Conservation (phyloP, 2,113 vertebrate species). For the Misgurnus mizolepis region DNA sequence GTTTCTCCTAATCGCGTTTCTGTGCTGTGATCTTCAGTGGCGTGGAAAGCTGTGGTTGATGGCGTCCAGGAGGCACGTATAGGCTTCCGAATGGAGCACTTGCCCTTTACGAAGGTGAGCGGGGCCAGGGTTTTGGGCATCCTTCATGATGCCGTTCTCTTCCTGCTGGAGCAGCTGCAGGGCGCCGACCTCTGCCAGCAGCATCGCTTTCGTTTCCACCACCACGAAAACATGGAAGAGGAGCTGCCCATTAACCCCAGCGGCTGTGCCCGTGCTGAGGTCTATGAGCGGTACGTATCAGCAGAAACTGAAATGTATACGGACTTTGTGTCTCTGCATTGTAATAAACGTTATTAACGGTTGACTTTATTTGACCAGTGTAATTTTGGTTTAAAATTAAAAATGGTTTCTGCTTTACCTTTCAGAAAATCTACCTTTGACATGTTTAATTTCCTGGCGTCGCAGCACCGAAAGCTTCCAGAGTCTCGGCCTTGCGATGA, state of each 20-base stretch:
- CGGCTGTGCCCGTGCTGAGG: constrained; percentile 83
- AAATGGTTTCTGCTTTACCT: not conserved
- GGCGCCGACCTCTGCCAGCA: constrained; percentile 80
- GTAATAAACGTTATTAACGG: not conserved
- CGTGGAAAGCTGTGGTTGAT: constrained; percentile 85
- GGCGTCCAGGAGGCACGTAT: constrained; percentile 85
- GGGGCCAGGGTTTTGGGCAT: constrained; percentile 84
- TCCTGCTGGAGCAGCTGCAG: constrained; percentile 87
- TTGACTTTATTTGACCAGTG: not conserved
- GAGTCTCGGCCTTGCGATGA: constrained; percentile 81
- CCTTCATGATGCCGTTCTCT: constrained; percentile 86
- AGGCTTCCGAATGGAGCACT: constrained; percentile 79
- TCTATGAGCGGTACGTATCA: constrained; percentile 80
- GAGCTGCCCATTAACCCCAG: constrained; percentile 85
- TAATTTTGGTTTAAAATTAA: too few relatives aligned
- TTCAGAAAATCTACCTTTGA: constrained; percentile 90
- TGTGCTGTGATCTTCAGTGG: constrained; percentile 69
- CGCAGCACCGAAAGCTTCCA: constrained; percentile 84
- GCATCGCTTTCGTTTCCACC: constrained; percentile 89
- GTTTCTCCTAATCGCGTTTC: not conserved
- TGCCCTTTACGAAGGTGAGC: constrained; percentile 80
- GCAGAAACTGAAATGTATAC: too few relatives aligned
- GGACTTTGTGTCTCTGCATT: too few relatives aligned
- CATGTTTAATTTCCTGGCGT: constrained; percentile 94
- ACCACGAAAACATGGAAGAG: constrained; percentile 80